These are phyloP conservation scores for Etheostoma spectabile DNA, from an alignment of 2,113 vertebrate genomes.

Conservation along the genomic window DNA sequence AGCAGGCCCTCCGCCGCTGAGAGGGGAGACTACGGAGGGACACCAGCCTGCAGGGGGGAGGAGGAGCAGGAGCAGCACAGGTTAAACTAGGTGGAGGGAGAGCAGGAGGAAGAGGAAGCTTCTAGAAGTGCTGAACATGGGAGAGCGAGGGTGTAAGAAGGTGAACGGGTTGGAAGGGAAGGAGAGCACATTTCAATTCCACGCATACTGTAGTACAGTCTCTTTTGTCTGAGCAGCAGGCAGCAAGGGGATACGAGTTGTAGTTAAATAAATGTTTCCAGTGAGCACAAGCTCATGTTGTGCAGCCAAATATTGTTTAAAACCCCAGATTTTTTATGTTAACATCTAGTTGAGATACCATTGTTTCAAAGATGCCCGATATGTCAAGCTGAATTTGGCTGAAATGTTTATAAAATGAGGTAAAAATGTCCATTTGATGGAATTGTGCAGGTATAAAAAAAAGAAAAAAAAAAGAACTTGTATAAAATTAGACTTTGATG, in stretches of 20 bases:
- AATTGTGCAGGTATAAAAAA: not conserved
- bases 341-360: not conserved
- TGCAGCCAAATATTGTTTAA: conserved; percentile 1
- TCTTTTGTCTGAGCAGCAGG: conserved; percentile 26
- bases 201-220: not conserved
- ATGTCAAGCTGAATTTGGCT: not conserved
- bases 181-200: conserved; percentile 51
- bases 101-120: conserved; percentile 30
- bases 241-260: not conserved
- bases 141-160: conserved; percentile 9
- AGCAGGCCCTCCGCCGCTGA: conserved; percentile 96
- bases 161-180: conserved; percentile 11
- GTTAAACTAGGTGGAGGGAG: conserved; percentile 68
- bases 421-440: not conserved
- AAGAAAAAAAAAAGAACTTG: too few relatives aligned
- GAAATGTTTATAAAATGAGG: not conserved
- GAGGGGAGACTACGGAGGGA: conserved; percentile 96
- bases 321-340: not conserved
- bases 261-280: not conserved
- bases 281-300: not conserved
- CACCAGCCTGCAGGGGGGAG: conserved; percentile 91
- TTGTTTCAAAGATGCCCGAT: not conserved
- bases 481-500: not conserved
- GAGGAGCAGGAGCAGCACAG: conserved; percentile 66
- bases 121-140: conserved; percentile 68